These are phyloP conservation scores for Desoria tigrina DNA, from an alignment of 2,888 invertebrate genomes.

Conservation along the genomic window DNA sequence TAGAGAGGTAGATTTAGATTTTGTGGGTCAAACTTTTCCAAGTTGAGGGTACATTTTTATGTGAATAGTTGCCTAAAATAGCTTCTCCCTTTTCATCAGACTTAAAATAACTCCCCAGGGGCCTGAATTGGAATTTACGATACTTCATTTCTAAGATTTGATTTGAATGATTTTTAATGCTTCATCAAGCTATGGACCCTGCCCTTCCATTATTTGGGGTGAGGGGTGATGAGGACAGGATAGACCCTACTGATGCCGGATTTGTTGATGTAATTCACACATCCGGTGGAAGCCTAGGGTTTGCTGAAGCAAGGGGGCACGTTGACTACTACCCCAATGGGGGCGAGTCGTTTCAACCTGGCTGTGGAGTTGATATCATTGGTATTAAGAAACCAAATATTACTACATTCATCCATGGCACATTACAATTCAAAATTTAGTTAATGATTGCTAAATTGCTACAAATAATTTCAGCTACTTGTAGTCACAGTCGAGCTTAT, in stretches of 20 bases:
- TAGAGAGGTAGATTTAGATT: too few relatives aligned
- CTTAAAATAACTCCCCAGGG: too few relatives aligned
- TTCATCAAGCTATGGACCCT: slow-evolving; percentile 69
- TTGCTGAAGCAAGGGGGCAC: slow-evolving; percentile 60
- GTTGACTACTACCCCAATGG: slow-evolving; percentile 22
- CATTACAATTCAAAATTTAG: too few relatives aligned
- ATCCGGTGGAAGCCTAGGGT: slow-evolving; percentile 65
- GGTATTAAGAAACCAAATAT: slow-evolving; percentile 7
- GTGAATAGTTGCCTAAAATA: too few relatives aligned
- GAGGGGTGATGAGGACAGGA: slow-evolving; percentile 58
- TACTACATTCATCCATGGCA: background rate
- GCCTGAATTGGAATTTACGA: too few relatives aligned
- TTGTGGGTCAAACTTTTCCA: too few relatives aligned
- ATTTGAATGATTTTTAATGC: too few relatives aligned
- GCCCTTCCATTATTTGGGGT: slow-evolving; percentile 67
- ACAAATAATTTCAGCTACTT: slow-evolving; percentile 30
- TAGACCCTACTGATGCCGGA: slow-evolving; percentile 68
- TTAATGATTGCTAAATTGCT: background rate
- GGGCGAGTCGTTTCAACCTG: slow-evolving; percentile 48
- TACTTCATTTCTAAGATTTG: too few relatives aligned
- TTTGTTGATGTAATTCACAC: slow-evolving; percentile 60
- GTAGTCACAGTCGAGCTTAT: slow-evolving; percentile 47
- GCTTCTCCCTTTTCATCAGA: too few relatives aligned
- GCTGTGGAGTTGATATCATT: slow-evolving; percentile 39
- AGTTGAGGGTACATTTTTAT: too few relatives aligned